Evolutionary conservation across 2,113 vertebrate genomes (phyloP), one percentile per base, ranked within the genome.

Genomic region (Riparia riparia): DNA sequence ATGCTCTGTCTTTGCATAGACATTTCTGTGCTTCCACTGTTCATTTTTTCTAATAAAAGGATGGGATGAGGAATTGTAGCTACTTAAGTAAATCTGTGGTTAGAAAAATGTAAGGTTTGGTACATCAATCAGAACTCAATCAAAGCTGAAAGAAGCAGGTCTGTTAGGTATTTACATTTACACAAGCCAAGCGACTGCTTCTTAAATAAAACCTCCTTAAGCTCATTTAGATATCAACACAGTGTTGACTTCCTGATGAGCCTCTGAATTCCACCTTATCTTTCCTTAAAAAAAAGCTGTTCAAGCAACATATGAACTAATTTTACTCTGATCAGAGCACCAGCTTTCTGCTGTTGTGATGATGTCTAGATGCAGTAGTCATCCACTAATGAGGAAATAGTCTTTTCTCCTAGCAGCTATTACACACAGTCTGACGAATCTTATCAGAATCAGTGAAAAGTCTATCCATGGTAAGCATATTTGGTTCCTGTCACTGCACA

Each of bases 401-500:
- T 15, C 29, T 79, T 78, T 82, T 87, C 49, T 92, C 68, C 32
- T 24, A 88, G 42, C n/a, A 77, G 29, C 42, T 84, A 32, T 31
- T 82, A 20, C 61, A 86, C 17, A 41, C 28, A 83, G 58, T 41
- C 63, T 86, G 71, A 24, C 83, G 94, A 82, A 54, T 81, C 80
- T 86, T 95, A 86, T 51, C 89, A 84, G 20, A 91, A 84, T 63
- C 68, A 91, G 22, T 91, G 78, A 58, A 53, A 84, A 74, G 24
- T 65, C 63, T 80, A 4, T 44, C 32, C 7, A 5, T 25, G 13
- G n/a, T 28, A 72, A n/a, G 58, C 17, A 72, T 69, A 82, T 42
- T 77, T 91, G 51, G 45, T 86, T 92, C 28, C 51, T 89, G n/a
- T 81, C 68, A 69, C 57, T 5, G 9, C 25, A 57, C 6, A 47